Evolutionary conservation across 2,797 vertebrate species (phyloP).

Genomic region (Merluccius polli): DNA sequence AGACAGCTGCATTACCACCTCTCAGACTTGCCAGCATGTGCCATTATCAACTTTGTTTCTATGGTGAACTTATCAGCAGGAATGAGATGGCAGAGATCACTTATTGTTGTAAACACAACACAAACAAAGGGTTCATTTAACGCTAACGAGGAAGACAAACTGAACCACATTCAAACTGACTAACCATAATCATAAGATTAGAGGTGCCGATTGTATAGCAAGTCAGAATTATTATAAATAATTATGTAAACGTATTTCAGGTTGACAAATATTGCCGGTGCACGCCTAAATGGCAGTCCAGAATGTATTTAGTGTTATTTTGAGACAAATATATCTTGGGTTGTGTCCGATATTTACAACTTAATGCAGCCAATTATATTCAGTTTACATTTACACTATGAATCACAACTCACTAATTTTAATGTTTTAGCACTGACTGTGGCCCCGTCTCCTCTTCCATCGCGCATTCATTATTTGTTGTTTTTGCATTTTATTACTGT

Average conservation of each 20-base stretch:
- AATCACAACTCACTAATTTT: background rate
- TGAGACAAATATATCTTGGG: background rate
- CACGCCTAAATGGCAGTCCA: too few species aligned
- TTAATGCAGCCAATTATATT: background rate
- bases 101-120: background rate
- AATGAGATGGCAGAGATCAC: background rate
- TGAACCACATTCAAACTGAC: background rate
- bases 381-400: background rate
- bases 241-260: background rate
- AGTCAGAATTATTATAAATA: background rate
- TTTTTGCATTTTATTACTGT: background rate
- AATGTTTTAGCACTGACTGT: background rate
- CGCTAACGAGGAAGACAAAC: background rate
- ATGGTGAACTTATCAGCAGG: conserved; percentile 4
- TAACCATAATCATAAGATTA: background rate
- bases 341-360: background rate
- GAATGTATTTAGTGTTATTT: background rate
- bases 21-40: background rate
- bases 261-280: background rate
- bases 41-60: conserved; percentile 1
- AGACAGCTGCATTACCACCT: background rate
- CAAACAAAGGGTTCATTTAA: background rate
- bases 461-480: background rate
- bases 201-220: background rate
- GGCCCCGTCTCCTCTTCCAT: background rate